Conservation (phyloP, 2,797 vertebrate genomes). For the Aulostomus chinensis region DNA sequence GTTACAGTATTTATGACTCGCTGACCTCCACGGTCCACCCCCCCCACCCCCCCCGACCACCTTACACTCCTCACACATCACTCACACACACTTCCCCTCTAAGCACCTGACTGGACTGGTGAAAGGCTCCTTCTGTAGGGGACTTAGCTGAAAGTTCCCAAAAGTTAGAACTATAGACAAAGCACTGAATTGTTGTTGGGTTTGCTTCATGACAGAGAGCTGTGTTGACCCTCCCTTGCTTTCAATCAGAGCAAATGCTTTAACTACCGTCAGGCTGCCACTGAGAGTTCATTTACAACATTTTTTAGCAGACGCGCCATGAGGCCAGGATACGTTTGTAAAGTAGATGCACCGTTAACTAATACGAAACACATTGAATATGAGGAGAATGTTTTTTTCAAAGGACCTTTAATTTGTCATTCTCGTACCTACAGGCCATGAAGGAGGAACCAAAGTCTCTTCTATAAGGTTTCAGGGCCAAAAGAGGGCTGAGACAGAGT, state of each 20-base stretch:
- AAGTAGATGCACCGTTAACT: conserved; percentile 17
- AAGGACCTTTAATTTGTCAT: conserved; percentile 47
- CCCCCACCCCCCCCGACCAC: conserved; percentile 6
- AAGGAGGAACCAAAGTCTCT: no score
- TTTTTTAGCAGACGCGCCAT: conserved; percentile 35
- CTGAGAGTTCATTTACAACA: conserved; percentile 35
- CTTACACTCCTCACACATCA: conserved; percentile 40
- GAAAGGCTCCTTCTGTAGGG: conserved; percentile 36
- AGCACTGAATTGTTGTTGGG: conserved; percentile 31
- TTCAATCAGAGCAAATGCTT: conserved; percentile 23
- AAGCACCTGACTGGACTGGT: conserved; percentile 43
- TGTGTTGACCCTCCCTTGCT: conserved; percentile 37
- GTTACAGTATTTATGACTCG: conserved; percentile 54
- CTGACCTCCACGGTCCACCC: conserved; percentile 29
- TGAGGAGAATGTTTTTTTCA: conserved; percentile 21
- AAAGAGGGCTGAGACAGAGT: no score
- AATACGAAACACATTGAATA: conserved; percentile 50
- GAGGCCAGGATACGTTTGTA: conserved; percentile 16
- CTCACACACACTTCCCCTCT: conserved; percentile 29
- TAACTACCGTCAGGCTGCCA: conserved; percentile 23
- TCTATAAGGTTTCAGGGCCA: no score
- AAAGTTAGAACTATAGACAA: conserved; percentile 36
- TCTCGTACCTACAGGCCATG: conserved; percentile 23
- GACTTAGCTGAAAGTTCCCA: conserved; percentile 7
- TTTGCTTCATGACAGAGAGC: conserved; percentile 25